Conservation (phyloP, 1,140 invertebrate species). For the Caenorhabditis inopinata region DNA sequence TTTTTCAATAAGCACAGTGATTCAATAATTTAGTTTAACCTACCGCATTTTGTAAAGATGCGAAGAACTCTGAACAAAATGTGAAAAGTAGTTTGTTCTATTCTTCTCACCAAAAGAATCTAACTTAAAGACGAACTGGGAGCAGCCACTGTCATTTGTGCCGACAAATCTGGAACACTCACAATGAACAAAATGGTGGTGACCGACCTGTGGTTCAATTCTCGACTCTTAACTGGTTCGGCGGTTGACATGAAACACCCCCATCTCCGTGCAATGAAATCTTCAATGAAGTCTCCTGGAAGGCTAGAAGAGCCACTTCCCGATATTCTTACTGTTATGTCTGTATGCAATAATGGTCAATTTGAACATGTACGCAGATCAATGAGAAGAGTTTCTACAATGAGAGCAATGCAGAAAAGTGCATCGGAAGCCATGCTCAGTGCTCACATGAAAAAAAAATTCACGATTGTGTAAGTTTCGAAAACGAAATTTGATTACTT, state of each 20-base stretch:
- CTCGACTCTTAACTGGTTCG: conserved; percentile 50
- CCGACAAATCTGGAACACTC: conserved; percentile 97
- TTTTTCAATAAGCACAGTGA: neutral
- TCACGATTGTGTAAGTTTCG: conserved; percentile 63
- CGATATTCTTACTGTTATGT: conserved; percentile 61
- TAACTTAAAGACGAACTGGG: conserved; percentile 80
- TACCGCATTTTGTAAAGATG: too few relatives aligned
- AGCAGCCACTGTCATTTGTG: conserved; percentile 96
- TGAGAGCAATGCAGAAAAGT: conserved; percentile 56
- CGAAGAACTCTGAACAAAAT: too few relatives aligned
- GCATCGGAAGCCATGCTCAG: conserved; percentile 48
- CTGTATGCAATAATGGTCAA: conserved; percentile 60
- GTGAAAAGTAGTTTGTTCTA: too few relatives aligned
- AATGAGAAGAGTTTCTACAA: conserved; percentile 56
- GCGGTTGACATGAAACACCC: conserved; percentile 53
- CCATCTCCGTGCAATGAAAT: conserved; percentile 52
- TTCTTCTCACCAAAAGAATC: neutral
- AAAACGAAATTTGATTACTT: too few relatives aligned
- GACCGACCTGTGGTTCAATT: conserved; percentile 72
- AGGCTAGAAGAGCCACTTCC: conserved; percentile 60
- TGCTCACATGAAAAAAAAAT: conserved; percentile 56
- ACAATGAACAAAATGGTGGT: conserved; percentile 99
- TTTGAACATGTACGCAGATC: conserved; percentile 50
- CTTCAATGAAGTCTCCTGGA: conserved; percentile 39
- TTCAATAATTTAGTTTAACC: too few relatives aligned